Percentiles rank a stretch among this genome's conserved stretches.
Conservation (phyloP, 2,888 invertebrate species). For the Pimpla rufipes region DNA sequence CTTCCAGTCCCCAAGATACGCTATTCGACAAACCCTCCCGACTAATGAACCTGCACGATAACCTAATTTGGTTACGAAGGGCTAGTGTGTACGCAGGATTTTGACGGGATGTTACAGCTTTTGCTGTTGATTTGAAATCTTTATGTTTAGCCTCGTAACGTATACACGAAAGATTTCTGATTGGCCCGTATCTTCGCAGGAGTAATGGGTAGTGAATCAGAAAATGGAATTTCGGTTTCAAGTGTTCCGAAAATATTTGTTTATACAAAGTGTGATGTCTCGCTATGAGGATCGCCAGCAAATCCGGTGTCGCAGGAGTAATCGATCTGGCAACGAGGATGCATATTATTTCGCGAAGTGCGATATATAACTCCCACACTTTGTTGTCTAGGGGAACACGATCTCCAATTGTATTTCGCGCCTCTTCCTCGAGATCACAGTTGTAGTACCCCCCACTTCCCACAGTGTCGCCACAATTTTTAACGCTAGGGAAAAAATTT, state of each 20-base stretch:
- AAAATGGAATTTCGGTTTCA: constrained; percentile 45
- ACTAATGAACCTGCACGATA: constrained; percentile 27
- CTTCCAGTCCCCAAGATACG: constrained; percentile 1
- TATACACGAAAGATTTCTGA: constrained; percentile 16
- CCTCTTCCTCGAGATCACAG: constrained; percentile 14
- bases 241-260: constrained; percentile 17
- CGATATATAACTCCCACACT: constrained; percentile 64
- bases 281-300: constrained; percentile 29
- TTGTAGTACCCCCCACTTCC: too few relatives aligned
- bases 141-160: constrained; percentile 43
- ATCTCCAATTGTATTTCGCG: constrained; percentile 60
- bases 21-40: constrained; percentile 12
- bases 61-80: constrained; percentile 17
- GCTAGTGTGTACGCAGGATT: constrained; percentile 35
- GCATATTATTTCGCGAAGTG: constrained; percentile 52
- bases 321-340: neutral
- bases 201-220: constrained; percentile 30
- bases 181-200: constrained; percentile 23
- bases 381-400: constrained; percentile 59
- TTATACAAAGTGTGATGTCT: constrained; percentile 51
- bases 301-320: neutral
- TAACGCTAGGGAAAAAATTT: too few relatives aligned
- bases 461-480: too few relatives aligned
- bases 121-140: constrained; percentile 30
- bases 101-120: constrained; percentile 16